These are phyloP conservation scores for Glyptemys insculpta DNA, from an alignment of 2,797 vertebrate genomes.

Conservation along the genomic window DNA sequence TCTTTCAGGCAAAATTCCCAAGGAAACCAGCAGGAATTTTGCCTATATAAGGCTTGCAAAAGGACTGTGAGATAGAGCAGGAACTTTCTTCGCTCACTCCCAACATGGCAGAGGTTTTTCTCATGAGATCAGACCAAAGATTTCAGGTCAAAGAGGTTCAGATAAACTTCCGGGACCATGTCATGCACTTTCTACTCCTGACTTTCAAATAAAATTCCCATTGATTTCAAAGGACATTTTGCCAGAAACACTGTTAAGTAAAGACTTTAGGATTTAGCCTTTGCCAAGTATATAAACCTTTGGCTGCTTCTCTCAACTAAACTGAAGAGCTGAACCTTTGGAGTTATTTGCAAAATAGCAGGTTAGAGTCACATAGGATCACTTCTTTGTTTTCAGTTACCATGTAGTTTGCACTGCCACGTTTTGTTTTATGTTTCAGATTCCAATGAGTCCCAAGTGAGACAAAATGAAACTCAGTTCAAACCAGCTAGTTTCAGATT, in stretches of 20 bases:
- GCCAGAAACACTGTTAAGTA: not conserved
- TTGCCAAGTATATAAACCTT: not conserved
- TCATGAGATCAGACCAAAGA: rapidly evolving
- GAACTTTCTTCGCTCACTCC: rapidly evolving
- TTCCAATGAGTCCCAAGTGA: not conserved
- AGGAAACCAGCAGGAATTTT: not conserved
- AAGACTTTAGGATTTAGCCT: not conserved
- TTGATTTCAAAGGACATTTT: not conserved
- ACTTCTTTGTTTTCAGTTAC: not conserved
- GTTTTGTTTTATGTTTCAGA: not conserved
- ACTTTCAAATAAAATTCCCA: not conserved
- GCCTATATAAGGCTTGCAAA: not conserved
- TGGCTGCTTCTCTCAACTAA: not conserved
- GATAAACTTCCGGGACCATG: not conserved
- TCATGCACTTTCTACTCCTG: not conserved
- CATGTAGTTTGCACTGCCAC: not conserved
- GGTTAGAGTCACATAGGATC: not conserved
- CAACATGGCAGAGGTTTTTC: not conserved
- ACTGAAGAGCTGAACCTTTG: rapidly evolving
- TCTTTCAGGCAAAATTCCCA: not conserved
- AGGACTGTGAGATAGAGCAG: not conserved
- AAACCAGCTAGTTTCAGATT: not conserved
- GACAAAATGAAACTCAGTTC: not conserved
- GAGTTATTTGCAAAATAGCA: rapidly evolving
- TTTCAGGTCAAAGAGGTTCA: not conserved